Evolutionary conservation across 2,113 vertebrate genomes (phyloP), one percentile per base, ranked within the genome.

Genomic region (Ivindomyrus marchei): DNA sequence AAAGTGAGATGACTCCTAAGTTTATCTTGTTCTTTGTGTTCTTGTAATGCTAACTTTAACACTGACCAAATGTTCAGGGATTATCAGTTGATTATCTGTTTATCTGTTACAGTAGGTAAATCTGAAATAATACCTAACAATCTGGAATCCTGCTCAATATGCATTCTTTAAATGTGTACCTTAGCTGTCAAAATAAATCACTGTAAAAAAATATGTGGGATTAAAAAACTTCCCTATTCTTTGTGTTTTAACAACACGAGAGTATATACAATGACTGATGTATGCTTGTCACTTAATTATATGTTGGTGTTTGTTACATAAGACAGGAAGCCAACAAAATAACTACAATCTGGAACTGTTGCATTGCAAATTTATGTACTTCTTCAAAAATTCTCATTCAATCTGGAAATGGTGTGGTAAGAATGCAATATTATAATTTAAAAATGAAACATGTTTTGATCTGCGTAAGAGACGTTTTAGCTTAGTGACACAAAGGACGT

Each of bases 1-100:
- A 31, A 66, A 31, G 88, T 89, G 88, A 62, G 88, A 50, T 89
- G 88, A 89, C 88, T 89, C 88, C 46, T 49, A 77, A 49, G 62
- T 89, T 47, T 50, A 50, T 66, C 21, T 9, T 88, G 87, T 88
- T 77, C 6, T 89, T 24, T 45, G 21, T 31, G 36, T 58, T 88
- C 77, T 42, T 42, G 13, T 19, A 62, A 62, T 70, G 45, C 19
- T n/a, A 42, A 15, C 3, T 46, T 88, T 47, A 36, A 88, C 42
- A 66, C 24, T 89, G 58, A 74, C 31, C 24, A 53, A 53, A 52
- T 87, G 85, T 36, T 85, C 36, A 77, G 36, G 27, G 70, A 15
- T 17, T 80, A 80, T 80, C 36, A 19, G 31, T 42, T 80, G 74
- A 42, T 42, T 85, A 47, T n/a, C 10, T 85, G 21, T 85, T 47